Base-by-base conservation (phyloP, 2,888 invertebrate species). In the Noctua comes region DNA sequence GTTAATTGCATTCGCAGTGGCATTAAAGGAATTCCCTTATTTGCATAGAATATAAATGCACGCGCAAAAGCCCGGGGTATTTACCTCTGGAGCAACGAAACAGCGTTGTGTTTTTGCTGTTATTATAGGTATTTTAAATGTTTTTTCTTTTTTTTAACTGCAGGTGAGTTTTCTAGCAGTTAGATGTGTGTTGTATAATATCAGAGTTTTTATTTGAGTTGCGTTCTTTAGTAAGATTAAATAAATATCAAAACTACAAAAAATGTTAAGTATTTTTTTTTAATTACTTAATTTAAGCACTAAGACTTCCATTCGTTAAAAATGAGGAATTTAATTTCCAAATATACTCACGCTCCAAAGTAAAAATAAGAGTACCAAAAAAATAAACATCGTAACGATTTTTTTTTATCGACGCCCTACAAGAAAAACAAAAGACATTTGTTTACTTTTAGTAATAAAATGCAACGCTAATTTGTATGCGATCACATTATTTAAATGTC, bases 401-500 rank as follows among this genome's bases (percentile, higher is more conserved):
- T 11, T n/a, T 43, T 68, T 43, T 68, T 64, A 80, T 31, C n/a
- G 27, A 74, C 70, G 1, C 79, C 80, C 36, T 71, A 59, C 31
- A 64, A 74, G 76, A 64, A 70, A 76, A 13, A 77, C 57, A 72
- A 54, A 69, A 78, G 27, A 74, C 77, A 79, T 83, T 82, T 82
- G 80, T 88, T 87, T 84, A 68, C 65, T 84, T 84, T 76, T 77
- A 54, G 70, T 78, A 82, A 84, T 82, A 77, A 86, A 87, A 76
- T 84, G 85, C 85, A 84, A 84, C 73, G 81, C 80, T 82, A 90
- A 88, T 87, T 89, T 85, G 84, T 86, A 86, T 85, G 85, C 80
- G 80, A 88, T 90, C 86, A 76, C 88, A 90, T 90, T 90, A 90
- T 88, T 88, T 85, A 85, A 86, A 90, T 86, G 90, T 88, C 86